Evolutionary conservation across 2,888 invertebrate genomes (phyloP).

Genomic region (Itoplectis maculator): DNA sequence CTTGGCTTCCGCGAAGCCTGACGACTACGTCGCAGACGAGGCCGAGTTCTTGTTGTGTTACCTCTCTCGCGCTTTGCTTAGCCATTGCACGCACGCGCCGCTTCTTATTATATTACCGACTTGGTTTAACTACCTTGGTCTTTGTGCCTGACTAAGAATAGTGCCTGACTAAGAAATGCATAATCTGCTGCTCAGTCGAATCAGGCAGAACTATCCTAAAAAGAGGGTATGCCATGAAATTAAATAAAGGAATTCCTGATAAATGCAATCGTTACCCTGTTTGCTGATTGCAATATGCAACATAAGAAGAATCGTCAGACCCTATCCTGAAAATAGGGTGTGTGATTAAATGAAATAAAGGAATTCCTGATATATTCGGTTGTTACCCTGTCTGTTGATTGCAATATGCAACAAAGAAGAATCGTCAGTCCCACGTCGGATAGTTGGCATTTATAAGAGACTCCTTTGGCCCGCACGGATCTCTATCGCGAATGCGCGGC

Average conservation of each 20-base stretch:
- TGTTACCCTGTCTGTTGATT: slow-evolving; percentile 41
- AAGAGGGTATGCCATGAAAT: too few relatives aligned
- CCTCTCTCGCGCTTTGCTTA: slow-evolving; percentile 24
- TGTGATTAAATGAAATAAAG: too few relatives aligned
- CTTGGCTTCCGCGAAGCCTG: slow-evolving; percentile 62
- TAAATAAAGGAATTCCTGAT: too few relatives aligned
- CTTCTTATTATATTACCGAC: slow-evolving; percentile 32
- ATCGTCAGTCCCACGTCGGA: slow-evolving; percentile 1
- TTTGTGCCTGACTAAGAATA: slow-evolving; percentile 57
- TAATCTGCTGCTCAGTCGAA: too few relatives aligned
- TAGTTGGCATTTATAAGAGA: neutral
- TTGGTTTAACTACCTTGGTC: slow-evolving; percentile 39
- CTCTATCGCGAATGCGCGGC: slow-evolving; percentile 35
- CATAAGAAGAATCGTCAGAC: neutral
- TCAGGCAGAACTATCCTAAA: too few relatives aligned
- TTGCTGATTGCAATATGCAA: neutral
- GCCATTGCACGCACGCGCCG: slow-evolving; percentile 45
- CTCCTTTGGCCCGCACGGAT: neutral
- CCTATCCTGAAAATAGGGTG: too few relatives aligned
- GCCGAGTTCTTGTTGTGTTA: slow-evolving; percentile 46
- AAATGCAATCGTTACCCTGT: too few relatives aligned
- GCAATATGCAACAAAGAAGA: slow-evolving; percentile 41
- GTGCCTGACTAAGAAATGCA: too few relatives aligned
- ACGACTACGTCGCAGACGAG: slow-evolving; percentile 39
- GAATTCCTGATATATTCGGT: too few relatives aligned